Conservation (phyloP, 2,888 invertebrate genomes). For the Andrena flavipes region DNA sequence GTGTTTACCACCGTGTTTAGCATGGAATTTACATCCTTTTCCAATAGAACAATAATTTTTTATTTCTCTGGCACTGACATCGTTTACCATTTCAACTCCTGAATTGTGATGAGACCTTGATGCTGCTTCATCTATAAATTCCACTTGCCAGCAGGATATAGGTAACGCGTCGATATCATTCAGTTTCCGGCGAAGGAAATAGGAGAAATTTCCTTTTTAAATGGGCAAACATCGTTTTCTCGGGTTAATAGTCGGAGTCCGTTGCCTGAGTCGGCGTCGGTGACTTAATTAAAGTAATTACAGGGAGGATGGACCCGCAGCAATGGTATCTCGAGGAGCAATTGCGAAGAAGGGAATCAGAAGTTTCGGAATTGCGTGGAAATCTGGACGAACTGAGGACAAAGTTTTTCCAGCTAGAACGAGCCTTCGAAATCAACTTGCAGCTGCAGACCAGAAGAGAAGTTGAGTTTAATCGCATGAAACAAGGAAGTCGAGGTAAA, state of each 20-base stretch:
- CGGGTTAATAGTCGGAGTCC: background rate
- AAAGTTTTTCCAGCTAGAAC: slow-evolving; percentile 75
- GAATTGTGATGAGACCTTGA: background rate
- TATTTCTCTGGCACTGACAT: too few relatives aligned
- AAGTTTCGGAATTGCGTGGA: slow-evolving; percentile 68
- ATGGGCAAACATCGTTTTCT: background rate
- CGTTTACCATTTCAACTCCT: too few relatives aligned
- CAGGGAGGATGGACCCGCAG: slow-evolving; percentile 46
- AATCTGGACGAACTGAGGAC: slow-evolving; percentile 69
- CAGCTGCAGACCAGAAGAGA: slow-evolving; percentile 68
- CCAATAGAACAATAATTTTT: too few relatives aligned
- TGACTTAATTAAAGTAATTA: slow-evolving; percentile 65
- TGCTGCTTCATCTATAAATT: background rate
- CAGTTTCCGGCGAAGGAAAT: background rate
- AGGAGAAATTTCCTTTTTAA: slow-evolving; percentile 13
- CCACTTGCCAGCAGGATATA: background rate
- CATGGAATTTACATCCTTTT: too few relatives aligned
- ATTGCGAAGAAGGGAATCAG: slow-evolving; percentile 66
- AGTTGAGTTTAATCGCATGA: slow-evolving; percentile 68
- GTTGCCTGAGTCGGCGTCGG: background rate
- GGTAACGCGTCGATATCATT: slow-evolving; percentile 14
- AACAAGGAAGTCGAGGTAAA: slow-evolving; percentile 68
- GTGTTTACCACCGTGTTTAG: too few relatives aligned
- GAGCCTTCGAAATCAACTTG: slow-evolving; percentile 76
- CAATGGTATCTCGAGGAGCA: slow-evolving; percentile 43